A percentile compares a stretch with the other conserved stretches of the same genome.
These are phyloP conservation scores for Catharus minimus DNA, from an alignment of 2,113 vertebrate species.

Conservation along the genomic window DNA sequence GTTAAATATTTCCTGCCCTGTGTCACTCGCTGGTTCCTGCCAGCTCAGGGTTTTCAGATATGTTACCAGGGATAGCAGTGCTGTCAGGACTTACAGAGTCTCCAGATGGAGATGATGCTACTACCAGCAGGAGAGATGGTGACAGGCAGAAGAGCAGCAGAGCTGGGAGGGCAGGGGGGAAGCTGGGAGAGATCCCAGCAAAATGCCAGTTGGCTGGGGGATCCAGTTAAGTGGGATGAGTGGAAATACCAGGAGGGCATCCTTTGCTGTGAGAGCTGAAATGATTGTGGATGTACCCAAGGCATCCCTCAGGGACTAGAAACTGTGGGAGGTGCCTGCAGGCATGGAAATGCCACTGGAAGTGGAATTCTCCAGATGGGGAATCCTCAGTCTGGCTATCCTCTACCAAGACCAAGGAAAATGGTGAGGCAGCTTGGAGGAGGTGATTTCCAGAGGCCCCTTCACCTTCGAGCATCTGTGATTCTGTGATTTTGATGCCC, in stretches of 20 bases:
- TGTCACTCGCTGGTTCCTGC: neutral
- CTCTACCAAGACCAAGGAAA: neutral
- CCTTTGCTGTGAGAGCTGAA: neutral
- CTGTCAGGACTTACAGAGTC: neutral
- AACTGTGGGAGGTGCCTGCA: neutral
- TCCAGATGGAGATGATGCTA: slow-evolving; percentile 28
- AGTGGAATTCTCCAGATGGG: neutral
- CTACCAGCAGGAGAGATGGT: neutral
- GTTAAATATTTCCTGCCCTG: neutral
- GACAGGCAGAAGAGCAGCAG: slow-evolving; percentile 12
- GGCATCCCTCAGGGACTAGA: neutral
- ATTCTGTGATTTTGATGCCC: neutral
- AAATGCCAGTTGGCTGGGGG: neutral
- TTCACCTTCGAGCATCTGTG: neutral
- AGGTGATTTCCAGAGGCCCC: neutral
- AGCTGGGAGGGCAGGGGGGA: neutral
- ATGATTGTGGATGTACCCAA: neutral
- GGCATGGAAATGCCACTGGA: neutral
- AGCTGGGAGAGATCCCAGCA: neutral
- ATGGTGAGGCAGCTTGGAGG: neutral
- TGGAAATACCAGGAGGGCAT: neutral
- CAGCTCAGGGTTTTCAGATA: neutral
- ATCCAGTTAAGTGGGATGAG: neutral
- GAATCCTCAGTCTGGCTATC: neutral
- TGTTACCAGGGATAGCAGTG: neutral